Evolutionary conservation across 2,113 vertebrate species (phyloP).

Genomic region (Pipra filicauda): DNA sequence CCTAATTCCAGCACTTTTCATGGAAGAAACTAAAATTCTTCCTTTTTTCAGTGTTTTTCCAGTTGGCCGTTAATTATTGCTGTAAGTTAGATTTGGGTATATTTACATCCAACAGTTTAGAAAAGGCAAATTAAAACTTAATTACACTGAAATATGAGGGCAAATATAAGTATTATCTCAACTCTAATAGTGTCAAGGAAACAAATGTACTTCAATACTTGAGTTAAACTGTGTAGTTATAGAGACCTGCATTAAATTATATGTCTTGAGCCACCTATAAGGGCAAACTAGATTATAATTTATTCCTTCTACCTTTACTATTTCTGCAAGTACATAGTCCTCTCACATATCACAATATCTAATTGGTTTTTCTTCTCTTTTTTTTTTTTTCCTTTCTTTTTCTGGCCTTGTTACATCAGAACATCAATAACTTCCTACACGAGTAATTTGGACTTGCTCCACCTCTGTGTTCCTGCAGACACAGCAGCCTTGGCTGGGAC

Average conservation of each 20-base stretch:
- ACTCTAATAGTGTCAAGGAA: background rate
- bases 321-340: background rate
- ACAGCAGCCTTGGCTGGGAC: background rate
- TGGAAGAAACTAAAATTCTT: background rate
- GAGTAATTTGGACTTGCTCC: background rate
- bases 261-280: background rate
- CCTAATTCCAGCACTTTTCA: background rate
- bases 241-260: background rate
- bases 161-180: background rate
- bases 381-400: background rate
- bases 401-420: background rate
- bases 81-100: background rate
- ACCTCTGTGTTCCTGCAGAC: background rate
- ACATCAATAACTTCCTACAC: background rate
- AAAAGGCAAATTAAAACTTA: slow-evolving; percentile 16
- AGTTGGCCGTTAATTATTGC: background rate
- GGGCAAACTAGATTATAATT: background rate
- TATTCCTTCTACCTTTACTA: background rate
- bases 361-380: background rate
- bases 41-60: background rate
- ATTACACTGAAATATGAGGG: background rate
- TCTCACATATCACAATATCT: background rate
- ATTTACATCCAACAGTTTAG: background rate
- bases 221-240: background rate
- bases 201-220: background rate